These are phyloP conservation scores for Leptobrachium ailaonicum DNA, from an alignment of 2,113 vertebrate genomes.

Conservation along the genomic window DNA sequence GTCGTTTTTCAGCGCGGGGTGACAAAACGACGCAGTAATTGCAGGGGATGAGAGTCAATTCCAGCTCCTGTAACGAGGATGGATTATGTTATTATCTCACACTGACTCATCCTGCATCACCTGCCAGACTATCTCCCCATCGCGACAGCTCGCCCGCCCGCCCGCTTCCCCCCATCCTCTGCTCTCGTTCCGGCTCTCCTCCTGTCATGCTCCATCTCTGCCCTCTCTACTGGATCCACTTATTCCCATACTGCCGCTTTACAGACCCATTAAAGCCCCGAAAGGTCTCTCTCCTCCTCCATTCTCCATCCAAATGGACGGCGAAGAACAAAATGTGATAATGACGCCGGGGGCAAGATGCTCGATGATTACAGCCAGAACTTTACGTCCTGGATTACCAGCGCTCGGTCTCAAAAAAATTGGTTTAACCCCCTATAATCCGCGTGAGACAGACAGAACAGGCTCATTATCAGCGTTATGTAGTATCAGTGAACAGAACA, in stretches of 20 bases:
- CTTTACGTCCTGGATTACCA: constrained; percentile 1
- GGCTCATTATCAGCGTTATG: too few relatives aligned
- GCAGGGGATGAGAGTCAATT: constrained; percentile 54
- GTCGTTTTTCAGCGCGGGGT: background rate
- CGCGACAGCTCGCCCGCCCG: background rate
- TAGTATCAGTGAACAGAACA: too few relatives aligned
- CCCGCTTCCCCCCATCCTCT: constrained; percentile 1
- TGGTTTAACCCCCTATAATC: too few relatives aligned
- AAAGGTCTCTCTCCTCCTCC: constrained; percentile 18
- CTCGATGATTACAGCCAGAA: constrained; percentile 1
- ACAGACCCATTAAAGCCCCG: too few relatives aligned
- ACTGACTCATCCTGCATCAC: constrained; percentile 16
- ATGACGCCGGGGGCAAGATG: constrained; percentile 18
- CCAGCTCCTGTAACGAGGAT: constrained; percentile 56
- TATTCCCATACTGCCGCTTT: too few relatives aligned
- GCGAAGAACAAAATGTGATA: constrained; percentile 34
- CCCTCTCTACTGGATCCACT: background rate
- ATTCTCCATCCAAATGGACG: constrained; percentile 1
- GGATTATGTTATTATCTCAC: constrained; percentile 50
- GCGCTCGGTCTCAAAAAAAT: too few relatives aligned
- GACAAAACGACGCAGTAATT: constrained; percentile 37
- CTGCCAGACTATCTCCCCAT: background rate
- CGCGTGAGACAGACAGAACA: too few relatives aligned
- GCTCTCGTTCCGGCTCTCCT: background rate
- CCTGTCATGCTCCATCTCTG: background rate